phyloP scores from a whole-genome alignment of 2,797 vertebrate genomes.

The Argentina silus region DNA sequence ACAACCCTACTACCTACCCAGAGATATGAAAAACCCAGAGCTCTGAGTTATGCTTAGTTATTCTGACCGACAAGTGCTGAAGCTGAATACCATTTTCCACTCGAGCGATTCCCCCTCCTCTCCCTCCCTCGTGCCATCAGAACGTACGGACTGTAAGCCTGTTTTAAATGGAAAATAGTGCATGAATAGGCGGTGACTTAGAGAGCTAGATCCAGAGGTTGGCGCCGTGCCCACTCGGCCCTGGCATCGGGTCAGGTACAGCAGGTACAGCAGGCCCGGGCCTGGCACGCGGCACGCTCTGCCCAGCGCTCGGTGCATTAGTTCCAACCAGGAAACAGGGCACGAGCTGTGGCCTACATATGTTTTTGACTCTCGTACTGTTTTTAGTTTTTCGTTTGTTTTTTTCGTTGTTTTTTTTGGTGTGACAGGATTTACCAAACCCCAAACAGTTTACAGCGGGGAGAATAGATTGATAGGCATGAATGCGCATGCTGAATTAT shows the following conservation, averaged over 20 bases:
- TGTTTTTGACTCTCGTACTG: conserved; percentile 36
- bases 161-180: conserved; percentile 31
- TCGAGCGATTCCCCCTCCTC: not conserved
- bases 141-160: conserved; percentile 13
- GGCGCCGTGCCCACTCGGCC: conserved; percentile 35
- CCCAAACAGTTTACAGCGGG: conserved; percentile 22
- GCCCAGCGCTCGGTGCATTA: conserved; percentile 28
- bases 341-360: conserved; percentile 51
- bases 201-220: conserved; percentile 24
- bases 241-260: conserved; percentile 35
- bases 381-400: conserved; percentile 8
- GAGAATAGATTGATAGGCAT: conserved; percentile 27
- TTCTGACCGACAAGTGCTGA: not conserved
- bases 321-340: conserved; percentile 29
- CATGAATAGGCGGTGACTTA: conserved; percentile 40
- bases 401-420: no score
- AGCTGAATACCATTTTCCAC: conserved; percentile 11
- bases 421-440: conserved; percentile 39
- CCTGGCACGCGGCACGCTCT: conserved; percentile 6
- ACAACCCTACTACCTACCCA: not conserved
- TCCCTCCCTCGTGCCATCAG: conserved; percentile 1
- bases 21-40: not conserved
- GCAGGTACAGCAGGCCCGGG: conserved; percentile 20
- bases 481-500: conserved; percentile 37
- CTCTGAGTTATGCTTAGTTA: conserved; percentile 3